These are phyloP conservation scores for Sussaba pulchella DNA, from an alignment of 2,888 invertebrate genomes.

Conservation along the genomic window DNA sequence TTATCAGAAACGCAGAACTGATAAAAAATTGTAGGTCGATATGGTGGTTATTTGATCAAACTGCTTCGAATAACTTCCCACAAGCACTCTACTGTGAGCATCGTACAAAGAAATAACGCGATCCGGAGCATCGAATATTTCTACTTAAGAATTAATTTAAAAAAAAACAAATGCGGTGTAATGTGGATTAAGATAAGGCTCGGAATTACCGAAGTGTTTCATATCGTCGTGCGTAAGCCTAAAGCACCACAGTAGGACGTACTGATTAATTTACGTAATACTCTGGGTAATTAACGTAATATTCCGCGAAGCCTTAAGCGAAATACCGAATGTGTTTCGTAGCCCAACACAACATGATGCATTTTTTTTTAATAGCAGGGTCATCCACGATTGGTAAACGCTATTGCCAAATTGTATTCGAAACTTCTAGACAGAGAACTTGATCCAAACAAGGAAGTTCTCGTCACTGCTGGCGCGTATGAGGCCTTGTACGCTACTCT, in stretches of 20 bases:
- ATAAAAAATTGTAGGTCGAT: neutral
- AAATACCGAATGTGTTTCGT: neutral
- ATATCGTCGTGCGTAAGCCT: neutral
- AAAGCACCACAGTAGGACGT: neutral
- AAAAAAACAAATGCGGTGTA: neutral
- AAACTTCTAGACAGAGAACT: slow-evolving; percentile 90
- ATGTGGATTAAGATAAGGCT: slow-evolving; percentile 9
- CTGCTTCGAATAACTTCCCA: too few relatives aligned
- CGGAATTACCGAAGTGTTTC: neutral
- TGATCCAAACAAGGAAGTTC: slow-evolving; percentile 94
- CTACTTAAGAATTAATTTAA: too few relatives aligned
- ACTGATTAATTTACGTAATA: slow-evolving; percentile 5
- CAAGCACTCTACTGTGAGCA: too few relatives aligned
- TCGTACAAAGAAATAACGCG: neutral
- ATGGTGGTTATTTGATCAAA: too few relatives aligned
- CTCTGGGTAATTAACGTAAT: neutral
- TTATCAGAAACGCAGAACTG: too few relatives aligned
- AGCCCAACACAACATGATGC: slow-evolving; percentile 44
- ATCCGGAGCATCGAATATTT: neutral
- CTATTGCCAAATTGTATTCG: slow-evolving; percentile 93
- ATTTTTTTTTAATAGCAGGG: slow-evolving; percentile 88
- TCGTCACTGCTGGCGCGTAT: slow-evolving; percentile 97
- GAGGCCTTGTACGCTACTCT: slow-evolving; percentile 96
- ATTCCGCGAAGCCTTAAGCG: neutral
- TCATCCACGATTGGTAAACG: slow-evolving; percentile 94